Percentiles rank a stretch among this genome's conserved stretches.
Evolutionary conservation across 2,797 vertebrate genomes (phyloP).

Genomic region (Hipposideros larvatus): DNA sequence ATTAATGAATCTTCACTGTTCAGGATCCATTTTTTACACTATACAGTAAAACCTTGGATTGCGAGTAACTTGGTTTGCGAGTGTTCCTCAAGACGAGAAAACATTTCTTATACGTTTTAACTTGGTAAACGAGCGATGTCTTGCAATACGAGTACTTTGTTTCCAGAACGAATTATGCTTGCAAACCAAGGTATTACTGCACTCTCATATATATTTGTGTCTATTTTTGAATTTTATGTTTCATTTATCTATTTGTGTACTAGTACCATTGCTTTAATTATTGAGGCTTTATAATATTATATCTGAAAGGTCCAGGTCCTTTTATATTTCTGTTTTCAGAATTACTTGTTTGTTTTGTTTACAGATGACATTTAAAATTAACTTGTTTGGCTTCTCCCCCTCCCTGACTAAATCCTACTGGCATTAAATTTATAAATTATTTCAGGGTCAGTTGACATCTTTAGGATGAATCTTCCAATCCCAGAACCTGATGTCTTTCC

Average conservation of each 20-base stretch:
- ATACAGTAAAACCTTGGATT: too few species aligned
- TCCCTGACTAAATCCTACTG: not conserved
- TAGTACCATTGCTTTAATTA: not conserved
- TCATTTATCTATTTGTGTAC: not conserved
- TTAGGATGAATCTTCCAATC: constrained; percentile 3
- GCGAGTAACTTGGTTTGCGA: too few species aligned
- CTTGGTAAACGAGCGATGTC: too few species aligned
- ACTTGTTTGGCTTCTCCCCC: not conserved
- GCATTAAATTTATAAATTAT: constrained; percentile 25
- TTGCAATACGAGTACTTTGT: too few species aligned
- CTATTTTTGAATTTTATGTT: not conserved
- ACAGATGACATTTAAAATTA: constrained; percentile 16
- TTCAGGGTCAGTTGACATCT: not conserved
- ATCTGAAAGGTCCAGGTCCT: not conserved
- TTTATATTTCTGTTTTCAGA: constrained; percentile 37
- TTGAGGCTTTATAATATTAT: not conserved
- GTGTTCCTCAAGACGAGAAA: too few species aligned
- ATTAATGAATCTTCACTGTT: not conserved
- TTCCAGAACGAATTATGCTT: too few species aligned
- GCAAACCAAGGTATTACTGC: not conserved
- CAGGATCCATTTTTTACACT: not conserved
- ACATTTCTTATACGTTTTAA: too few species aligned
- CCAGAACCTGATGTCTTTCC: not conserved
- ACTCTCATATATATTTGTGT: not conserved
- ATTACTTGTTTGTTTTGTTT: constrained; percentile 34